Conservation (phyloP, 2,888 invertebrate genomes). For the Nemotelus nigrinus region DNA sequence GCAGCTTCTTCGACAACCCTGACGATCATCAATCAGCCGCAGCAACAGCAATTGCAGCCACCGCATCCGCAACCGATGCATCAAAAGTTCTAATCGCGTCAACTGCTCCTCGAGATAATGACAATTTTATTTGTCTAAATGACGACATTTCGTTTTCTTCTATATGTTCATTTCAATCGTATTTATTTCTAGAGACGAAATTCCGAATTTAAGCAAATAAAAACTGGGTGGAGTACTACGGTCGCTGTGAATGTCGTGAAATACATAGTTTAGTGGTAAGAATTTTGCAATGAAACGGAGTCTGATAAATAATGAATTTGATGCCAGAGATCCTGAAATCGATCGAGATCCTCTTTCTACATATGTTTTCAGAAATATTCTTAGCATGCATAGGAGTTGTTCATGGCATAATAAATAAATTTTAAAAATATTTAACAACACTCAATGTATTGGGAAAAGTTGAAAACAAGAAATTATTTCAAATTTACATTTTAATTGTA, state of each 20-base stretch:
- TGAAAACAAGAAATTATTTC: not conserved
- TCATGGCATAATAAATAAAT: constrained; percentile 2
- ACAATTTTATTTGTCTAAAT: constrained; percentile 19
- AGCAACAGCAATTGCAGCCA: not conserved
- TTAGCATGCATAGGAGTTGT: too few species aligned
- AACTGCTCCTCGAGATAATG: not conserved
- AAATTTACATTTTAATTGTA: constrained; percentile 31
- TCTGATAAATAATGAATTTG: too few species aligned
- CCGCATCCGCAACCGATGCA: constrained; percentile 1
- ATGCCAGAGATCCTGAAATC: too few species aligned
- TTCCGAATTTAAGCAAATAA: constrained; percentile 17
- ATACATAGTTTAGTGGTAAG: too few species aligned
- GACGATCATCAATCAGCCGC: constrained; percentile 23
- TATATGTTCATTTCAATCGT: constrained; percentile 8
- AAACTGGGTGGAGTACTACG: not conserved
- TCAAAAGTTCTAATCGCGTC: constrained; percentile 14
- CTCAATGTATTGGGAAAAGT: too few species aligned
- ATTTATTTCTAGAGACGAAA: constrained; percentile 27
- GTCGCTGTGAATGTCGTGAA: not conserved
- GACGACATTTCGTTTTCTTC: not conserved
- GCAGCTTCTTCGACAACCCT: constrained; percentile 20
- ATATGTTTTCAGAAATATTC: too few species aligned
- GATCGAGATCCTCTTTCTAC: too few species aligned
- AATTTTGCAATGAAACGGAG: not conserved
- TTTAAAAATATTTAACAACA: constrained; percentile 27